A percentile compares a stretch with the other conserved stretches of the same genome.
Evolutionary conservation across 2,888 invertebrate species (phyloP).

Genomic region (Panzeria rudis): DNA sequence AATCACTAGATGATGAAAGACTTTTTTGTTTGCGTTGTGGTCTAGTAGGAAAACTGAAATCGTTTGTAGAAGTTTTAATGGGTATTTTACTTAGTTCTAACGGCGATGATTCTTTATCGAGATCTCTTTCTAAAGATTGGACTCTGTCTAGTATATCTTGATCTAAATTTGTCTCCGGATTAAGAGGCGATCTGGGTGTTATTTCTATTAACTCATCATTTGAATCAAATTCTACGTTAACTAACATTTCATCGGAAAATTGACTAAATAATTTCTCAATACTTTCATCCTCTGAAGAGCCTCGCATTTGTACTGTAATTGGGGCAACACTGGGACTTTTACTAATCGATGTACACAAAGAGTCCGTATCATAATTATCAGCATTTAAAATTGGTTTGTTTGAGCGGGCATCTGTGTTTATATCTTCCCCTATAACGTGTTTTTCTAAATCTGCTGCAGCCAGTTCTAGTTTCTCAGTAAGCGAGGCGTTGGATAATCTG

Average conservation of each 20-base stretch:
- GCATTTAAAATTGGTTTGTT: slow-evolving; percentile 54
- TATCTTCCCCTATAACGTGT: slow-evolving; percentile 1
- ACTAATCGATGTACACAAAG: slow-evolving; percentile 79
- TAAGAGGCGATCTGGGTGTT: slow-evolving; percentile 75
- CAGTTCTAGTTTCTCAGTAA: slow-evolving; percentile 75
- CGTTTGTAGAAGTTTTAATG: slow-evolving; percentile 51
- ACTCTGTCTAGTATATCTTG: slow-evolving; percentile 76
- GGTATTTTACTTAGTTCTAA: slow-evolving; percentile 47
- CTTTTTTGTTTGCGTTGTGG: slow-evolving; percentile 80
- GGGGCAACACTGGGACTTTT: slow-evolving; percentile 80
- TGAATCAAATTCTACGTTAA: slow-evolving; percentile 82
- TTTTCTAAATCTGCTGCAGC: slow-evolving; percentile 58
- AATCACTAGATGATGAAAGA: slow-evolving; percentile 80
- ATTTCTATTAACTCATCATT: slow-evolving; percentile 81
- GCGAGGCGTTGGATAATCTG: slow-evolving; percentile 76
- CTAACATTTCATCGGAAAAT: slow-evolving; percentile 82
- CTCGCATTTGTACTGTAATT: slow-evolving; percentile 78
- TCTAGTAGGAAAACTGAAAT: slow-evolving; percentile 78
- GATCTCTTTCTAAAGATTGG: slow-evolving; percentile 78
- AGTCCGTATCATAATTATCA: slow-evolving; percentile 76
- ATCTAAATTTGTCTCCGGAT: slow-evolving; percentile 62
- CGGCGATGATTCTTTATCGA: neutral
- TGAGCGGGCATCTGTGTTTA: neutral
- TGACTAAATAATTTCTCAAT: slow-evolving; percentile 82
- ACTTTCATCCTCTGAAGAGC: slow-evolving; percentile 82